These are phyloP conservation scores for Potamarius usumacintae DNA, from an alignment of 2,113 vertebrate genomes.

Conservation along the genomic window DNA sequence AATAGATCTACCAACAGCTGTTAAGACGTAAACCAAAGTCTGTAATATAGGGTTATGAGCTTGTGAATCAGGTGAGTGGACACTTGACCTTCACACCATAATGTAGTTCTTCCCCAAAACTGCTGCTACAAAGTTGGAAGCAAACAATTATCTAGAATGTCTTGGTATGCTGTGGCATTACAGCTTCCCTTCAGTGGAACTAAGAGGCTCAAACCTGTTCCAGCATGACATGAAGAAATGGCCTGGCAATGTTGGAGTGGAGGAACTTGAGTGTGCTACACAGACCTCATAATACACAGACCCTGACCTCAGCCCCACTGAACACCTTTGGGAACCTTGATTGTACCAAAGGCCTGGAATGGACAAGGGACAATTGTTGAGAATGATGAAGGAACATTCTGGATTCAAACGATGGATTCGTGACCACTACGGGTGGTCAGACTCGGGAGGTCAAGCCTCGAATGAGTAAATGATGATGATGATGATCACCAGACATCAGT, in stretches of 20 bases:
- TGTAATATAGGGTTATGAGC: not conserved
- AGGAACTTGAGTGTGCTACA: not conserved
- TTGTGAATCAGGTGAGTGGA: not conserved
- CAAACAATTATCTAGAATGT: not conserved
- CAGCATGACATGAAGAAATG: not conserved
- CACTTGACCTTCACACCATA: not conserved
- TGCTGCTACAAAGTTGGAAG: not conserved
- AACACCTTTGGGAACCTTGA: not conserved
- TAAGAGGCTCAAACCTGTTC: not conserved
- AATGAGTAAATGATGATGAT: too few species aligned
- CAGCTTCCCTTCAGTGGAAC: not conserved
- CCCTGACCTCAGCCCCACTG: not conserved
- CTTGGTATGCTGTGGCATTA: not conserved
- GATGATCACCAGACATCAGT: not conserved
- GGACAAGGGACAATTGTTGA: too few species aligned
- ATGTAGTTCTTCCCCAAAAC: not conserved
- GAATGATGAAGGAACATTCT: too few species aligned
- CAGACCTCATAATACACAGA: too few species aligned
- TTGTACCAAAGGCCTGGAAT: not conserved
- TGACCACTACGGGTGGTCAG: too few species aligned
- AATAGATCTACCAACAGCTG: conserved; percentile 5
- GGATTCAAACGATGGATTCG: too few species aligned
- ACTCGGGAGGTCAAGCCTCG: too few species aligned
- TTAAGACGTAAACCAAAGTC: not conserved
- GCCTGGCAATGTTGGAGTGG: not conserved